A percentile compares a stretch with the other conserved stretches of the same genome.
phyloP scores from a whole-genome alignment of 2,113 vertebrate species.

The Syrmaticus mikado region DNA sequence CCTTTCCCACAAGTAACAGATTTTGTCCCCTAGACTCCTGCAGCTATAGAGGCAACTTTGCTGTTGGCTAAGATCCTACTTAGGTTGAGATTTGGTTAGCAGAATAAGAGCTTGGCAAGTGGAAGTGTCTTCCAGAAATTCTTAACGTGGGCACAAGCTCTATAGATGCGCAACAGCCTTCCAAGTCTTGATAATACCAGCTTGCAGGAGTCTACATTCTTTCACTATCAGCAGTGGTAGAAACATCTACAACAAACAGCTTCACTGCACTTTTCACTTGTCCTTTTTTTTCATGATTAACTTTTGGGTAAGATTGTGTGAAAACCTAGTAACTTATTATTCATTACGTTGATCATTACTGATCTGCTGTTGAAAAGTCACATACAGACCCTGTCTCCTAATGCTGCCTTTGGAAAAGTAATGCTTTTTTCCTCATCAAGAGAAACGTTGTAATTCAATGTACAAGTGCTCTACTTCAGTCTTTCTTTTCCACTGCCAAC shows the following conservation, averaged over 20 bases:
- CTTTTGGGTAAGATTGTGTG: neutral
- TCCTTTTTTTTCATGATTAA: neutral
- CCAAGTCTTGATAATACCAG: neutral
- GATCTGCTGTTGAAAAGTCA: neutral
- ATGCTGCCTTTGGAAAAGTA: neutral
- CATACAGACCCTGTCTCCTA: neutral
- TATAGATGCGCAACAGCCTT: neutral
- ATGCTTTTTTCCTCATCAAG: neutral
- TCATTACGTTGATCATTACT: neutral
- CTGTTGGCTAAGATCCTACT: neutral
- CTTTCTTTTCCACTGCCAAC: neutral
- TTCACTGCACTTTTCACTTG: neutral
- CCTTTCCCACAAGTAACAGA: neutral
- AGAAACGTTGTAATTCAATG: neutral
- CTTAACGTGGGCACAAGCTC: neutral
- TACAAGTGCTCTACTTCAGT: neutral
- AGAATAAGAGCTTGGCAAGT: neutral
- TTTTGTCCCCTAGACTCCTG: neutral
- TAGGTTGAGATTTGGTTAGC: neutral
- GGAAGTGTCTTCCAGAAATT: neutral
- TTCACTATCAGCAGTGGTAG: neutral
- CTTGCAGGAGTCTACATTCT: neutral
- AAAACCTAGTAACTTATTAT: neutral
- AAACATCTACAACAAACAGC: neutral
- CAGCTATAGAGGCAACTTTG: neutral